A percentile compares a stretch with the other conserved stretches of the same genome.
These are phyloP conservation scores for Carcharodon carcharias DNA, from an alignment of 2,797 vertebrate genomes.

Conservation along the genomic window DNA sequence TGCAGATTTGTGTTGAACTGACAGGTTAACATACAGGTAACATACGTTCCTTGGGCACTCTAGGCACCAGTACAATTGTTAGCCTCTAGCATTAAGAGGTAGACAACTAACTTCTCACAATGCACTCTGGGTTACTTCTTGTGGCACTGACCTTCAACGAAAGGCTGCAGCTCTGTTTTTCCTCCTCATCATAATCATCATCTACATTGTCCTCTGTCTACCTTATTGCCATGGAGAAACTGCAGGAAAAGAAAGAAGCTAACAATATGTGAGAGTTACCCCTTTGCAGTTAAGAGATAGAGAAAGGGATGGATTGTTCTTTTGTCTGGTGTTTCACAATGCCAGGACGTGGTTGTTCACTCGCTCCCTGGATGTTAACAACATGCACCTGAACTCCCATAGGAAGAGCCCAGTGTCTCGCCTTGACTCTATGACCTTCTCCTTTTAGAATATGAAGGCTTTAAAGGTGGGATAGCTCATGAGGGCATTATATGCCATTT, in stretches of 20 bases:
- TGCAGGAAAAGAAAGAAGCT: background rate
- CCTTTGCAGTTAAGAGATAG: too few species aligned
- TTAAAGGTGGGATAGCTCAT: background rate
- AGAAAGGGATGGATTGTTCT: background rate
- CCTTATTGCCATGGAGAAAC: background rate
- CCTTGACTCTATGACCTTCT: background rate
- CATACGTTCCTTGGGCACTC: too few species aligned
- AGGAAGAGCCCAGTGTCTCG: background rate
- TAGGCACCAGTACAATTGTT: too few species aligned
- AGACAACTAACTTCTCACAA: too few species aligned
- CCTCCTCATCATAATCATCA: background rate
- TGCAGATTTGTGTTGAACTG: too few species aligned
- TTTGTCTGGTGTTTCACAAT: background rate
- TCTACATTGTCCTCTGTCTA: background rate
- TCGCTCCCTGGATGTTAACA: background rate
- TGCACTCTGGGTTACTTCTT: too few species aligned
- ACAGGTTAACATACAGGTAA: too few species aligned
- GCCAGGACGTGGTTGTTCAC: background rate
- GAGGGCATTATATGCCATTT: background rate
- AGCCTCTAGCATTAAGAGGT: too few species aligned
- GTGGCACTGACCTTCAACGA: too few species aligned
- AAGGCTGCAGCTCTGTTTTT: background rate
- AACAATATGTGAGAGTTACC: background rate
- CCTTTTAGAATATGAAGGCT: background rate
- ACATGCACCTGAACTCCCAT: background rate